Conservation (phyloP, 2,113 vertebrate species). For the Ptilonorhynchus violaceus region DNA sequence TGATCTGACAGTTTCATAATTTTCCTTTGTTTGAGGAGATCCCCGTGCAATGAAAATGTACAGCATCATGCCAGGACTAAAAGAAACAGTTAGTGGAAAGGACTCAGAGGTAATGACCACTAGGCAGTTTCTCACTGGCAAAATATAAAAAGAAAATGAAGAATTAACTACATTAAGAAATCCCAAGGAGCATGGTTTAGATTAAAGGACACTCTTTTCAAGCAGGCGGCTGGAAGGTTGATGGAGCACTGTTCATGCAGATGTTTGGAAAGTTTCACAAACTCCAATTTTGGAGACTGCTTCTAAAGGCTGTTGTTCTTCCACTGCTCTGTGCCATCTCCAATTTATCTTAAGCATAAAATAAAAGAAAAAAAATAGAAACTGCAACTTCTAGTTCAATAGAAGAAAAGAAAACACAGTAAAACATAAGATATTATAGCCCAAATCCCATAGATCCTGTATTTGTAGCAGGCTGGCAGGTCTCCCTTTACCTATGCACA, state of each 20-base stretch:
- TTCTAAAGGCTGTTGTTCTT: conserved; percentile 41
- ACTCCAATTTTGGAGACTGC: conserved; percentile 4
- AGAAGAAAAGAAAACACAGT: background rate
- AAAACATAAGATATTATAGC: background rate
- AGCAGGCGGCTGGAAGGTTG: background rate
- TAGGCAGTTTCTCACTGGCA: background rate
- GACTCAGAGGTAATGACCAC: background rate
- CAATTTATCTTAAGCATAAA: background rate
- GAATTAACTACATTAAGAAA: conserved; percentile 2
- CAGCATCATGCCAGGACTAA: background rate
- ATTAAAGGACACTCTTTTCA: conserved; percentile 23
- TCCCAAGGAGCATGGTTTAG: conserved; percentile 1
- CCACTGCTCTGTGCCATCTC: background rate
- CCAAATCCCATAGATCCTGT: background rate
- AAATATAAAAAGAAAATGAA: background rate
- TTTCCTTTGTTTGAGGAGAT: conserved; percentile 37
- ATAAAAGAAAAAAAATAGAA: background rate
- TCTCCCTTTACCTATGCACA: background rate
- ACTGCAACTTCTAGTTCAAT: background rate
- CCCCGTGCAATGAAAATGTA: background rate
- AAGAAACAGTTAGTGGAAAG: background rate
- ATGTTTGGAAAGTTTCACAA: conserved; percentile 39
- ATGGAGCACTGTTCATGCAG: conserved; percentile 14
- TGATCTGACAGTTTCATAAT: conserved; percentile 33
- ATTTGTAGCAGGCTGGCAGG: background rate